Evolutionary conservation across 2,113 vertebrate genomes (phyloP), one percentile per base, ranked within the genome.

Genomic region (Pterocles burchelli): DNA sequence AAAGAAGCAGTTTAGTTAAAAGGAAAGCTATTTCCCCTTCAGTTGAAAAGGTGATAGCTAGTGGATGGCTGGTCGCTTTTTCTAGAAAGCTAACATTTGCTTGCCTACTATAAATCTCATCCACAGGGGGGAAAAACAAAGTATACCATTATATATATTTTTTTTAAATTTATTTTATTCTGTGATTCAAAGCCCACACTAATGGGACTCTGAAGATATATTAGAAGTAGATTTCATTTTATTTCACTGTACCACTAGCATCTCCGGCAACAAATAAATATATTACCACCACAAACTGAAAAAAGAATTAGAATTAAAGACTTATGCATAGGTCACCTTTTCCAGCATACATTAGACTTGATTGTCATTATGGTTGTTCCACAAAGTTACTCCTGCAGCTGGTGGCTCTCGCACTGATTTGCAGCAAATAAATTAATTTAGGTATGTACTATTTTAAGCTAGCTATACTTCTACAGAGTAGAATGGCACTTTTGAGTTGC

Each of bases 181-280:
- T 71, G 20, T 74, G 59, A 67, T 85, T 87, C 57, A 84, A 89
- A 92, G 67, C 6, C 31, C 73, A 33, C 9, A 1, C 66, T 81
- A 33, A 21, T 41, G 48, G 33, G 89, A 70, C 59, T 72, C n/a
- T 77, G 45, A 84, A 92, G 61, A 52, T 17, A 43, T 52, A 76
- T n/a, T 71, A 33, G 54, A 92, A 93, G 51, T 45, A 84, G 52
- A 90, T 91, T 88, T 95, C 36, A 88, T 93, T 94, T 93, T 92
- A 55, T 84, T 93, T 85, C 80, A 38, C 34, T 72, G 45, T 52
- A 88, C n/a, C 22, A 21, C 18, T 79, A 51, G 8, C 48, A 76
- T 90, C 43, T 65, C 72, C 90, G 62, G 17, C 79, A 90, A 88
- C 59, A 96, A 93, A 94, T 62, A 91, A 89, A 49, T n/a, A 65